Base-by-base conservation (phyloP, 2,797 vertebrate genomes). In the Megaceryle alcyon region DNA sequence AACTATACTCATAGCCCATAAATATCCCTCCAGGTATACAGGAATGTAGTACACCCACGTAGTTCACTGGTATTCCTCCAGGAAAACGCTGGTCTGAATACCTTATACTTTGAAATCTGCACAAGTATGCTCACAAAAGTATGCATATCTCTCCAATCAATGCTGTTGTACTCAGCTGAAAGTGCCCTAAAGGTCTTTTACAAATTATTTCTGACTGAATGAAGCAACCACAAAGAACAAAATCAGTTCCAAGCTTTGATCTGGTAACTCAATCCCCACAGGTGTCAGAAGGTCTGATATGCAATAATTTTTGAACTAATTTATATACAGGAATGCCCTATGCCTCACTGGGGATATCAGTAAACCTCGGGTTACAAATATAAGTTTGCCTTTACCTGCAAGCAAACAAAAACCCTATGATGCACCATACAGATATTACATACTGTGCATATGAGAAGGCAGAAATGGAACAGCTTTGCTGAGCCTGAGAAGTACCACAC, bases 21-120 rank as follows among this genome's bases (percentile, higher is more conserved):
- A 63, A 83, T 70, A 14, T 83, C 69, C 71, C 70, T 70, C 71
- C 64, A 88, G 70, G 31, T 79, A 68, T 33, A 70, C 44, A 95
- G 20, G 59, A 95, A 87, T 81, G 41, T 10, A 35, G 16, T 76
- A 86, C 78, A 56, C 83, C 59, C 92, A 96, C 31, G 0, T 63
- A 79, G 20, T 53, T 92, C 73, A 41, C 39, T 77, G 80, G n/a
- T 84, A 69, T 61, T 84, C 25, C 64, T 95, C 73, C 80, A 92
- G 64, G 39, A 90, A 95, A 94, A 63, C 66, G 51, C 43, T 56
- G 31, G 39, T 87, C 35, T 93, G 71, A 94, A 92, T 70, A 79
- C 17, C 28, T 86, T 93, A 51, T 51, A n/a, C 92, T 96, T 94
- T 72, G 88, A 95, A 96, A 94, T 79, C 83, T 60, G 43, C 81